Percentiles rank a stretch among this genome's conserved stretches.
Conservation (phyloP, 2,797 vertebrate genomes). For the Cirrhinus mrigala region DNA sequence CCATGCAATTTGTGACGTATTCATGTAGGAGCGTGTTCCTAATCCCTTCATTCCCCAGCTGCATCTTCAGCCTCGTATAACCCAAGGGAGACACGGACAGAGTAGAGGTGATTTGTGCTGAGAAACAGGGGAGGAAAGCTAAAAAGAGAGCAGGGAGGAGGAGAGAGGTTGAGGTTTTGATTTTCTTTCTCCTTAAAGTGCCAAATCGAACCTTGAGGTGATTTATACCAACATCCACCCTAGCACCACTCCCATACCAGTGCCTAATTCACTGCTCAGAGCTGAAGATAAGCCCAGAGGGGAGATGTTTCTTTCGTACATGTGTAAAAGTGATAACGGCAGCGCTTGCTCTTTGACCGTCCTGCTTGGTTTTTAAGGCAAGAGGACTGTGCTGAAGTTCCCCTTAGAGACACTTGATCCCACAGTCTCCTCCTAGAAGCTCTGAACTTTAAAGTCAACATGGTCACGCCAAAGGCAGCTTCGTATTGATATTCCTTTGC, state of each 20-base stretch:
- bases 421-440: not conserved
- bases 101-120: slow-evolving; percentile 17
- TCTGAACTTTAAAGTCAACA: not conserved
- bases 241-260: not conserved
- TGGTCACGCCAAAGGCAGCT: not conserved
- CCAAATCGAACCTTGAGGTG: slow-evolving; percentile 45
- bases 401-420: not conserved
- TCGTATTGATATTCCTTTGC: not conserved
- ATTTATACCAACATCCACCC: slow-evolving; percentile 54
- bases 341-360: slow-evolving; percentile 1
- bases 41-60: slow-evolving; percentile 41
- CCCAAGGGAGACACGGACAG: not conserved
- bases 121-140: slow-evolving; percentile 15
- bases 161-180: slow-evolving; percentile 50
- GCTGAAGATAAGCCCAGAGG: slow-evolving; percentile 29
- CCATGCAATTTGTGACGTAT: slow-evolving; percentile 41
- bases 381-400: not conserved
- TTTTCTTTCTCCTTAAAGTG: slow-evolving; percentile 48
- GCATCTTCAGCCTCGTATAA: slow-evolving; percentile 11
- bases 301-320: slow-evolving; percentile 1
- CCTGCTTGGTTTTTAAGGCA: not conserved
- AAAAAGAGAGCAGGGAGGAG: not conserved
- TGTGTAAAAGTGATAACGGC: slow-evolving; percentile 21
- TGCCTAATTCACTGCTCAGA: slow-evolving; percentile 36
- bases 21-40: slow-evolving; percentile 37